Conservation (phyloP, 2,113 vertebrate species). For the Corythaeola cristata region DNA sequence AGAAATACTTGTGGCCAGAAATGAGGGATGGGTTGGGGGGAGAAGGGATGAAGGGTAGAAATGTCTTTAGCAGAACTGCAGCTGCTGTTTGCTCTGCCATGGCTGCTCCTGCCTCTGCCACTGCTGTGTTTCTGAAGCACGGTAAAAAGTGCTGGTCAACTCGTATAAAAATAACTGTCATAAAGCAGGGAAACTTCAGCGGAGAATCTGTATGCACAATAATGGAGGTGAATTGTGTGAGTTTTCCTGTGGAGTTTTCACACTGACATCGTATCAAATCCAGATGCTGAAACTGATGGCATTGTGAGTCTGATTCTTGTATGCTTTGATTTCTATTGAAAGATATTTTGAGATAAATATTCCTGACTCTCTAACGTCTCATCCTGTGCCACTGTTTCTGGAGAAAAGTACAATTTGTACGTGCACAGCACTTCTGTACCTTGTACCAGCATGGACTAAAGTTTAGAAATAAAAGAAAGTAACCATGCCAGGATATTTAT, state of each 20-base stretch:
- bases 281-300: not conserved
- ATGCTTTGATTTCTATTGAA: not conserved
- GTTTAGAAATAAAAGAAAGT: not conserved
- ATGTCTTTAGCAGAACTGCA: not conserved
- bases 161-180: not conserved
- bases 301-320: not conserved
- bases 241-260: not conserved
- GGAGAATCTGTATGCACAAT: not conserved
- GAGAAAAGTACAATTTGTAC: not conserved
- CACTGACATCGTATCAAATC: not conserved
- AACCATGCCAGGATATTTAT: not conserved
- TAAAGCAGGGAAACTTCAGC: not conserved
- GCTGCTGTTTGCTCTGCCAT: rapidly evolving
- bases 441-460: not conserved
- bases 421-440: not conserved
- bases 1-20: not conserved
- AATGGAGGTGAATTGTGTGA: not conserved
- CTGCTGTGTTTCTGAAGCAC: not conserved
- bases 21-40: not conserved
- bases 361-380: not conserved
- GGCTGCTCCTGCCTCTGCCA: not conserved
- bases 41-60: not conserved
- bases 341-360: not conserved
- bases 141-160: not conserved
- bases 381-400: not conserved